Conservation (phyloP, 2,113 vertebrate genomes). For the Dasyornis broadbenti region DNA sequence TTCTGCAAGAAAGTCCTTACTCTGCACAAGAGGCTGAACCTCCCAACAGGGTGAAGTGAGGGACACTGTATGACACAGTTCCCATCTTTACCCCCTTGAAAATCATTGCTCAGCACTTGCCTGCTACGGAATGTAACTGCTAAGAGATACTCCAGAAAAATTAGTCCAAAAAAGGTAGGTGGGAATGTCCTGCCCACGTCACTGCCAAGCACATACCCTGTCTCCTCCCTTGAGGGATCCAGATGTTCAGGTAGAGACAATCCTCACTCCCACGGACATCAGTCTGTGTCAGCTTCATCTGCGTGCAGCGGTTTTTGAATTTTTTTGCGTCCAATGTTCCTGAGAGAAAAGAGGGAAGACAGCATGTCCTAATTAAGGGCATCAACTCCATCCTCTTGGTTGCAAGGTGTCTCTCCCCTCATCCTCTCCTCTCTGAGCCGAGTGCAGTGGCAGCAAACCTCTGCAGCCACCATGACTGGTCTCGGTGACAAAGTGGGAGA, state of each 20-base stretch:
- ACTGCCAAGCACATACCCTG: conserved; percentile 36
- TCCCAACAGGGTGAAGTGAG: neutral
- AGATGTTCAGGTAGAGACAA: conserved; percentile 95
- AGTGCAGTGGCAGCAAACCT: neutral
- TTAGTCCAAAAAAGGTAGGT: neutral
- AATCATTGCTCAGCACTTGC: neutral
- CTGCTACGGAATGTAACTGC: neutral
- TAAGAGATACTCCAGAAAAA: neutral
- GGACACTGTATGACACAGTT: neutral
- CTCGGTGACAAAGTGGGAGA: neutral
- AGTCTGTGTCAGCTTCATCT: conserved; percentile 73
- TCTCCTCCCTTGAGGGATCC: conserved; percentile 82
- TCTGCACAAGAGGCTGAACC: neutral
- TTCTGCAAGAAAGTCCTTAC: neutral
- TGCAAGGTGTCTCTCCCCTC: neutral
- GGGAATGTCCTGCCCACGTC: neutral
- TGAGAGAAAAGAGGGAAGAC: neutral
- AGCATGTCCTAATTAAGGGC: neutral
- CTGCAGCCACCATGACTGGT: rapidly evolving
- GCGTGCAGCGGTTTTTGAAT: conserved; percentile 78
- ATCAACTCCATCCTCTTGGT: neutral
- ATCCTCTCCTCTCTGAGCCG: neutral
- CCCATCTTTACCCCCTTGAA: neutral
- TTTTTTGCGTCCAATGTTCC: conserved; percentile 76
- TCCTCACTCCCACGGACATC: conserved; percentile 77